Percentiles rank a stretch among this genome's conserved stretches.
These are phyloP conservation scores for Nomada ruficornis DNA, from an alignment of 2,888 invertebrate species.

Conservation along the genomic window DNA sequence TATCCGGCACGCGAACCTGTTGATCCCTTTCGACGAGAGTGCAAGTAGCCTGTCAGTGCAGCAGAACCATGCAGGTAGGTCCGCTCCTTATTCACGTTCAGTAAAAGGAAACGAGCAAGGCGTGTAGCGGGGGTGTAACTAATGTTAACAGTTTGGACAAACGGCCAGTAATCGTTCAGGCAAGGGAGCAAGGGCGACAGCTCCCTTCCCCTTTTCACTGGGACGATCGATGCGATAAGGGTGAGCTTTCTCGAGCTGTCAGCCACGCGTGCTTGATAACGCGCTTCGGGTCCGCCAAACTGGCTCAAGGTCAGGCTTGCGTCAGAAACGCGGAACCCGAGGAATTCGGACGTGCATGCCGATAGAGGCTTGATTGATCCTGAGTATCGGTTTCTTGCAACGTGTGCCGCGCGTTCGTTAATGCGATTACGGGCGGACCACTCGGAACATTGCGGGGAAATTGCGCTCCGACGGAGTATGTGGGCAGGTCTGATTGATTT, in stretches of 20 bases:
- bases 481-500: neutral
- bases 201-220: neutral
- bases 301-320: slow-evolving; percentile 65
- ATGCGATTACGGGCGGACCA: neutral
- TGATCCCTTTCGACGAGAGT: slow-evolving; percentile 65
- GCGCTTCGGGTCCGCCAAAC: slow-evolving; percentile 33
- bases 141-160: slow-evolving; percentile 24
- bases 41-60: slow-evolving; percentile 43
- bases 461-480: neutral
- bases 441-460: neutral
- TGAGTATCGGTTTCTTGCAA: slow-evolving; percentile 37
- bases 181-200: slow-evolving; percentile 7
- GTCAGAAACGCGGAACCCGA: slow-evolving; percentile 58
- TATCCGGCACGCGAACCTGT: slow-evolving; percentile 83
- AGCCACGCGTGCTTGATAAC: slow-evolving; percentile 42
- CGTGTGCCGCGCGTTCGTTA: neutral
- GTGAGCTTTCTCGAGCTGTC: slow-evolving; percentile 31
- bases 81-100: slow-evolving; percentile 16
- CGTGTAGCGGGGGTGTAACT: neutral
- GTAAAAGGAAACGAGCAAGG: neutral
- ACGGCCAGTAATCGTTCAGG: slow-evolving; percentile 27
- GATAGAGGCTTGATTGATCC: slow-evolving; percentile 47
- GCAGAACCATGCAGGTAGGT: slow-evolving; percentile 45
- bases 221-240: slow-evolving; percentile 53
- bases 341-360: slow-evolving; percentile 62